phyloP scores from a whole-genome alignment of 2,113 vertebrate genomes.

The Todiramphus saurophagus region DNA sequence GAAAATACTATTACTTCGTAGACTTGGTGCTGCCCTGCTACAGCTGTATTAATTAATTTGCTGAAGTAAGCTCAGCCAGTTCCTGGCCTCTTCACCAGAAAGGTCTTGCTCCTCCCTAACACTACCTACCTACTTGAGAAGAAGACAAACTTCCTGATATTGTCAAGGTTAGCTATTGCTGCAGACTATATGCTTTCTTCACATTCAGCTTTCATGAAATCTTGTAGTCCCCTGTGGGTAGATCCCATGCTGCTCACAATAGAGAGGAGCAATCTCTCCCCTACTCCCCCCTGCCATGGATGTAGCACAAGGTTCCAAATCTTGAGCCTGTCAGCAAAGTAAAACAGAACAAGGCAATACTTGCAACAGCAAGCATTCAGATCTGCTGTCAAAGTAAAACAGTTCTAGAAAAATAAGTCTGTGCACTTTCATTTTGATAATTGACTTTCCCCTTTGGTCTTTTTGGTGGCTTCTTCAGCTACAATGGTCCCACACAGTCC shows the following conservation, averaged over 20 bases:
- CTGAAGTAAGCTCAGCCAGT: not conserved
- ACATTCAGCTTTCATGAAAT: not conserved
- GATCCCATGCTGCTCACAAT: not conserved
- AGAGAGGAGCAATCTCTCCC: not conserved
- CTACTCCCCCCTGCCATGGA: accelerated
- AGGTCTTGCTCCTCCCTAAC: not conserved
- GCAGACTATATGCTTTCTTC: not conserved
- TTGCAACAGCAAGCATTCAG: not conserved
- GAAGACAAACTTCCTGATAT: not conserved
- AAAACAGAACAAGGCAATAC: not conserved
- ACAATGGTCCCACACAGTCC: not conserved
- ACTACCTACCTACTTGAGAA: not conserved
- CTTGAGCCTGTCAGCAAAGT: not conserved
- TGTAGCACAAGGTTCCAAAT: not conserved
- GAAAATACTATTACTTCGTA: not conserved
- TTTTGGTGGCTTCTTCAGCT: not conserved
- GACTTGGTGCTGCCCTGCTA: not conserved
- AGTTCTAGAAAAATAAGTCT: not conserved
- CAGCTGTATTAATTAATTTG: not conserved
- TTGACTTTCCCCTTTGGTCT: not conserved
- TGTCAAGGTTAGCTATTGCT: not conserved
- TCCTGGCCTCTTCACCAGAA: not conserved
- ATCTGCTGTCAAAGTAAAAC: not conserved
- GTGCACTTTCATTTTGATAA: not conserved
- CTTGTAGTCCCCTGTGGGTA: not conserved